Percentiles rank a stretch among this genome's conserved stretches.
These are phyloP conservation scores for Pachydiplax longipennis DNA, from an alignment of 2,888 invertebrate species.

Conservation along the genomic window DNA sequence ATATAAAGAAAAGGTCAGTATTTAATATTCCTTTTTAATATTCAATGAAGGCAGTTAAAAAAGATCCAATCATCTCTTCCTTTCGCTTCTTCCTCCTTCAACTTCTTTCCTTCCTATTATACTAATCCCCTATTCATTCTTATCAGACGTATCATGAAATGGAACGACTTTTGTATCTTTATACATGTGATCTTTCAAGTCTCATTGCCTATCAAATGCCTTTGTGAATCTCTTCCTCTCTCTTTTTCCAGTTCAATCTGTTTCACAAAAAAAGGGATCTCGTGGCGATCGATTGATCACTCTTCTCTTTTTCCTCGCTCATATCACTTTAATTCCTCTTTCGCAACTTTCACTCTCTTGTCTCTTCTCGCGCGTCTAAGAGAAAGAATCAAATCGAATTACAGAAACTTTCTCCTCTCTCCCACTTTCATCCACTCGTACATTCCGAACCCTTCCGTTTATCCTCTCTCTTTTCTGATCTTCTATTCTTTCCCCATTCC, in stretches of 20 bases:
- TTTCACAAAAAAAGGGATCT: background rate
- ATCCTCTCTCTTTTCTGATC: background rate
- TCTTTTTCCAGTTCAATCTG: background rate
- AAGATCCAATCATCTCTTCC: too few relatives aligned
- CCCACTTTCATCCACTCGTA: background rate
- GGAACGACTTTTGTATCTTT: too few relatives aligned
- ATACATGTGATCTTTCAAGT: background rate
- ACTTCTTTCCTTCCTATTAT: too few relatives aligned
- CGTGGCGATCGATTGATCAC: background rate
- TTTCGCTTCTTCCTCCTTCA: too few relatives aligned
- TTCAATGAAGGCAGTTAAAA: too few relatives aligned
- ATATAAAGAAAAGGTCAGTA: too few relatives aligned
- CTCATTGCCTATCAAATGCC: background rate
- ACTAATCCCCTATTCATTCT: too few relatives aligned
- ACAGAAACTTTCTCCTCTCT: conserved; percentile 31
- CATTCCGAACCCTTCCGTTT: background rate
- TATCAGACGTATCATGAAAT: background rate
- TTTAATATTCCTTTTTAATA: too few relatives aligned
- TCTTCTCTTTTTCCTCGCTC: background rate
- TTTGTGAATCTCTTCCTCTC: background rate
- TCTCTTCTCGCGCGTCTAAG: background rate
- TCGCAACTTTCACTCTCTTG: background rate
- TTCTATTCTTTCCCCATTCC: background rate
- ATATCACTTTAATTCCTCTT: background rate
- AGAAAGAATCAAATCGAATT: background rate